A percentile compares a stretch with the other conserved stretches of the same genome.
Evolutionary conservation across 2,888 invertebrate species (phyloP).

Genomic region (Drosophila infuscata): DNA sequence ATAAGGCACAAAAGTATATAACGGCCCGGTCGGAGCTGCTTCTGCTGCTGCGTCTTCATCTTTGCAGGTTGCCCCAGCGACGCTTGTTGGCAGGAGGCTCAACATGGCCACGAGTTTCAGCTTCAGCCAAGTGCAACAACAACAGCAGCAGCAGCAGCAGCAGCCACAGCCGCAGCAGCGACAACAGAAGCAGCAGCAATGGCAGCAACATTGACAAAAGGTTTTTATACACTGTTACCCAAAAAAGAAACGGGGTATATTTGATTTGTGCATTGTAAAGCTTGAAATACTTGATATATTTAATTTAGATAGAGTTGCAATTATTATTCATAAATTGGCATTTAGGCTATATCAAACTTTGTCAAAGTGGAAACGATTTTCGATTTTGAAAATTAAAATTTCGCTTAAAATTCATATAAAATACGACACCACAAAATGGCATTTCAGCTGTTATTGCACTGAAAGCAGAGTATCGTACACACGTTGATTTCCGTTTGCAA

Average conservation of each 20-base stretch:
- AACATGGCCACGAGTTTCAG: slow-evolving; percentile 60
- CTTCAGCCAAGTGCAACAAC: slow-evolving; percentile 69
- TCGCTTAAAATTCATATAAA: background rate
- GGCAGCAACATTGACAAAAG: slow-evolving; percentile 59
- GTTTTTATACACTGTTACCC: slow-evolving; percentile 8
- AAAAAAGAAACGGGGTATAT: background rate
- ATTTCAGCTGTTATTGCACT: background rate
- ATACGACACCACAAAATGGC: background rate
- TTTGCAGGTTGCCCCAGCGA: slow-evolving; percentile 50
- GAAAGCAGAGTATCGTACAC: background rate
- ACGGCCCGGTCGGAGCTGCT: slow-evolving; percentile 49
- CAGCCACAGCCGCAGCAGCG: slow-evolving; percentile 7
- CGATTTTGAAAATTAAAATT: too few species aligned
- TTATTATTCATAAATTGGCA: background rate
- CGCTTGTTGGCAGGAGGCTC: slow-evolving; percentile 45
- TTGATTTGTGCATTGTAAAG: background rate
- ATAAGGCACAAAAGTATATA: slow-evolving; percentile 70
- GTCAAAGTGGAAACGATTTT: background rate
- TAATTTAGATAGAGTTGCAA: background rate
- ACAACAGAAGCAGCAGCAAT: slow-evolving; percentile 5
- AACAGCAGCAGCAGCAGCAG: slow-evolving; percentile 42
- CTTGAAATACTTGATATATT: background rate
- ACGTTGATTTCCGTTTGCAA: background rate
- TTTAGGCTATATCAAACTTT: background rate
- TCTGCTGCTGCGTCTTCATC: slow-evolving; percentile 62